Percentiles rank a stretch among this genome's conserved stretches.
phyloP scores from a whole-genome alignment of 2,888 invertebrate genomes.

The Phortica okadai region DNA sequence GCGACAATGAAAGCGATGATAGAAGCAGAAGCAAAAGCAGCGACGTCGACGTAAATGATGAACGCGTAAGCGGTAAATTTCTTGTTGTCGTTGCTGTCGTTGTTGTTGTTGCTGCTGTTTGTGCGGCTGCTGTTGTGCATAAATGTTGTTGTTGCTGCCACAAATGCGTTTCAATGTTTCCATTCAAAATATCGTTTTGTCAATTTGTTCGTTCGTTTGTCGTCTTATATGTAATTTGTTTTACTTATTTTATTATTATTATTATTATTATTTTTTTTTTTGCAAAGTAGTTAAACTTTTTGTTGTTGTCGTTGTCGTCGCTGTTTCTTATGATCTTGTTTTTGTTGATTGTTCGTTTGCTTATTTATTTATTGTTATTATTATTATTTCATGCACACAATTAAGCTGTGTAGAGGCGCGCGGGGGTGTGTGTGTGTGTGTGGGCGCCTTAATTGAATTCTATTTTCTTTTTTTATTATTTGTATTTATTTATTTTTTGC shows the following conservation, averaged over 20 bases:
- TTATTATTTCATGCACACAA: too few species aligned
- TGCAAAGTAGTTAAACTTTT: not conserved
- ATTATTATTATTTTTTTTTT: too few species aligned
- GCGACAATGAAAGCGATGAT: not conserved
- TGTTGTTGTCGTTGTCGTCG: slow-evolving; percentile 42
- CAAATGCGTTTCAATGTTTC: slow-evolving; percentile 61
- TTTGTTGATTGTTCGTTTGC: not conserved
- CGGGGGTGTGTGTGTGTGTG: not conserved
- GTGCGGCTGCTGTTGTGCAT: slow-evolving; percentile 19
- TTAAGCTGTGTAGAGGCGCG: too few species aligned
- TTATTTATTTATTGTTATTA: too few species aligned
- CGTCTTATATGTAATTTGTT: too few species aligned
- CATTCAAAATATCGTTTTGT: slow-evolving; percentile 62
- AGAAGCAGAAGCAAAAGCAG: slow-evolving; percentile 32
- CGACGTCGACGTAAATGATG: slow-evolving; percentile 35
- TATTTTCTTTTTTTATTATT: slow-evolving; percentile 29
- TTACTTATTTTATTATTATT: too few species aligned
- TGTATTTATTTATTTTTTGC: slow-evolving; percentile 5
- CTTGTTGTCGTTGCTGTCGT: slow-evolving; percentile 28
- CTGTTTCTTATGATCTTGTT: not conserved
- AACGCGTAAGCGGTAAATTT: slow-evolving; percentile 41
- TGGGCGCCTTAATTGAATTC: slow-evolving; percentile 38
- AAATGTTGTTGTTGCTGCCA: slow-evolving; percentile 38
- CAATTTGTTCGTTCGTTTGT: slow-evolving; percentile 6
- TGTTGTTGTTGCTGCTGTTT: slow-evolving; percentile 38